A percentile compares a stretch with the other conserved stretches of the same genome.
Conservation (phyloP, 2,888 invertebrate genomes). For the Nysson spinosus region DNA sequence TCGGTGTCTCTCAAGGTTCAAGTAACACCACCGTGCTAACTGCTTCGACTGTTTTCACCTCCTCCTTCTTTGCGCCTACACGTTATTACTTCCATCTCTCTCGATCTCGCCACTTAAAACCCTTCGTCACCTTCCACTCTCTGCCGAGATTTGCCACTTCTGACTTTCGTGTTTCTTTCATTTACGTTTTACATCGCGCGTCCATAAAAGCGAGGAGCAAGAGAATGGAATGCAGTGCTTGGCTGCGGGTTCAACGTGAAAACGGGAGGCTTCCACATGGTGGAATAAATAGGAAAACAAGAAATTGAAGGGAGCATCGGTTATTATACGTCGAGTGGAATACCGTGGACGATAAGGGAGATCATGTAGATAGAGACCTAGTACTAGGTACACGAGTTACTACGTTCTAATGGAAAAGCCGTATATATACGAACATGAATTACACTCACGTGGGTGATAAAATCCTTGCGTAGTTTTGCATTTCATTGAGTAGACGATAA, state of each 20-base stretch:
- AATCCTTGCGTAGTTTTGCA: too few species aligned
- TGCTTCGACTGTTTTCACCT: conserved; percentile 62
- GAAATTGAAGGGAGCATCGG: conserved; percentile 9
- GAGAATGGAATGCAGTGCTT: conserved; percentile 18
- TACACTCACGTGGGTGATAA: too few species aligned
- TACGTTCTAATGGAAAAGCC: too few species aligned
- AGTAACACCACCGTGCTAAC: conserved; percentile 67
- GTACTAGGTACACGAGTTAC: too few species aligned
- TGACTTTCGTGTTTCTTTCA: conserved; percentile 38
- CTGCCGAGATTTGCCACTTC: not conserved
- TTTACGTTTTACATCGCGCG: conserved; percentile 49
- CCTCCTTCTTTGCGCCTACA: conserved; percentile 43
- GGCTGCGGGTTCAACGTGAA: conserved; percentile 3
- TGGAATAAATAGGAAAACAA: not conserved
- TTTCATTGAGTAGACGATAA: too few species aligned
- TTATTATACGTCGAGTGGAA: conserved; percentile 25
- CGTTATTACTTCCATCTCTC: too few species aligned
- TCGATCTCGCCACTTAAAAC: not conserved
- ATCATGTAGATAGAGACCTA: too few species aligned
- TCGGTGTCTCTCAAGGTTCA: conserved; percentile 38
- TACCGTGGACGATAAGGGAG: conserved; percentile 19
- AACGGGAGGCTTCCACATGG: not conserved
- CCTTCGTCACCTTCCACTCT: not conserved
- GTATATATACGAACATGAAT: too few species aligned
- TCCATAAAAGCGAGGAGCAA: conserved; percentile 43